Base-by-base conservation (phyloP, 2,888 invertebrate genomes). In the Nomada ferruginata region DNA sequence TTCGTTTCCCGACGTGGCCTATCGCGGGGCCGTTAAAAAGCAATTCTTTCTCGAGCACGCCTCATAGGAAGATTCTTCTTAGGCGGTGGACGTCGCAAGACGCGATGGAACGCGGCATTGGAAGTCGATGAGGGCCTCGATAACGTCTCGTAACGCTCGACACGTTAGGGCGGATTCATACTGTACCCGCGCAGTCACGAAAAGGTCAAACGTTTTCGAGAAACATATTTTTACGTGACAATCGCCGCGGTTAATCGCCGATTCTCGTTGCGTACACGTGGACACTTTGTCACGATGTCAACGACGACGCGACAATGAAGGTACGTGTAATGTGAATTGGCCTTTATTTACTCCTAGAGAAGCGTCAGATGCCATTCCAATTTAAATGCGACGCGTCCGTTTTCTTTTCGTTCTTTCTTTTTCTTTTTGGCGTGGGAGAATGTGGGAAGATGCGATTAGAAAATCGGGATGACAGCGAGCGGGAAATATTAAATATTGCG, bases 61-160 rank as follows among this genome's bases (percentile, higher is more conserved):
- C 44, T 66, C 50, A 50, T 50, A 70, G 73, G 60, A 69, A 79
- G 60, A 76, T 69, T 59, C 73, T 82, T 82, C 76, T 78, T 82
- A 63, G 68, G 59, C 59, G 74, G 29, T 82, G 69, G 71, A 59
- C 60, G 63, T 76, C 57, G 60, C 72, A 55, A 7, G 61, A 82
- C 82, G 76, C 59, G 73, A 70, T 78, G 76, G 82, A 70, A 85
- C 82, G 73, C 78, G 63, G 64, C 64, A 79, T 75, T 85, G 72
- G 55, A 55, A 85, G 69, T 65, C 72, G 77, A 71, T 74, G 79
- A 85, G 76, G 71, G 61, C 66, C 71, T 75, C 83, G 83, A 85
- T 80, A 80, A 79, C 64, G 64, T 69, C 72, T 74, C 44, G 73
- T 68, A 52, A 79, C 64, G 15, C 60, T 60, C 53, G 36, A 36